These are phyloP conservation scores for Tinamus major DNA, from an alignment of 2,797 vertebrate species.

Conservation along the genomic window DNA sequence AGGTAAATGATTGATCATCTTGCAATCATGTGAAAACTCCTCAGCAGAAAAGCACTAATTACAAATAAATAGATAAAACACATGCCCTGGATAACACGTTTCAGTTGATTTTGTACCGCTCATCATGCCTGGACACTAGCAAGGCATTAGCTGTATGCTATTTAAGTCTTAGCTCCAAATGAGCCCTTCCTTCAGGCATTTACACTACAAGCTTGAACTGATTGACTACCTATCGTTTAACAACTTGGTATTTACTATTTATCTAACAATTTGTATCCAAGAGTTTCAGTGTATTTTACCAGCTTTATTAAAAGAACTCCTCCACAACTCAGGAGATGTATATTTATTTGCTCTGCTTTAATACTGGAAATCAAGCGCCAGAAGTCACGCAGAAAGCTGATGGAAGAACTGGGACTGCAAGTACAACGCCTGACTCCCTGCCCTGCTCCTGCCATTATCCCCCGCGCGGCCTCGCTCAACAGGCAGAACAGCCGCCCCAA, in stretches of 20 bases:
- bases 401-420: background rate
- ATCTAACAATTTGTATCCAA: background rate
- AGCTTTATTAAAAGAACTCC: background rate
- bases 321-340: background rate
- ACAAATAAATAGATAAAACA: background rate
- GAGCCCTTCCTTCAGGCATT: background rate
- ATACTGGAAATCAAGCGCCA: background rate
- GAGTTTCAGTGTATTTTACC: background rate
- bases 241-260: background rate
- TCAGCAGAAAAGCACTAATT: background rate
- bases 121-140: background rate
- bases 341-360: background rate
- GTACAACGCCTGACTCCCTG: fast-evolving
- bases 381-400: background rate
- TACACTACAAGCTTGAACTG: background rate
- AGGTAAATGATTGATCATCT: background rate
- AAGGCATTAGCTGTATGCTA: background rate
- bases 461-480: background rate
- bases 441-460: background rate
- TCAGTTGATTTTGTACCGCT: background rate
- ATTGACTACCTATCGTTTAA: background rate
- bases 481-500: background rate
- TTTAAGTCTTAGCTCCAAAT: background rate
- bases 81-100: background rate
- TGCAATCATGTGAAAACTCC: background rate